Evolutionary conservation across 2,113 vertebrate genomes (phyloP).

Genomic region (Myrmecophaga tridactyla): DNA sequence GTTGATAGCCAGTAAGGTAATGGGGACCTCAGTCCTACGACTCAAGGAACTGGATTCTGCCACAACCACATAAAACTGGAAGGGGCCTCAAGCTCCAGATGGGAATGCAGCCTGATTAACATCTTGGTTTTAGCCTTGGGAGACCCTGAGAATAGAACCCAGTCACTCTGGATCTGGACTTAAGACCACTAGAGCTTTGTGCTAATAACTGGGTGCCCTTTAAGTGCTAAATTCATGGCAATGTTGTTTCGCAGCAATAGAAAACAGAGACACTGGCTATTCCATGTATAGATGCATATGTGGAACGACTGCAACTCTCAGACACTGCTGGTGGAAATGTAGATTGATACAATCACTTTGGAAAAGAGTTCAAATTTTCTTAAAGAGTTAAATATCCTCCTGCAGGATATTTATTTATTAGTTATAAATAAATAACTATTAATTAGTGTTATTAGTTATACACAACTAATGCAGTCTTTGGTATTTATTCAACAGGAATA

Average conservation of each 20-base stretch:
- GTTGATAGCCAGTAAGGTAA: not conserved
- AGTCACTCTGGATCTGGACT: not conserved
- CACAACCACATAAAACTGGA: not conserved
- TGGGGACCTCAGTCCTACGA: not conserved
- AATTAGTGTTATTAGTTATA: too few relatives aligned
- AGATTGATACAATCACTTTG: too few relatives aligned
- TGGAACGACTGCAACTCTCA: not conserved
- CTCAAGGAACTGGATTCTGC: not conserved
- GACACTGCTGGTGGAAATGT: accelerated
- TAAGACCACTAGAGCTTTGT: not conserved
- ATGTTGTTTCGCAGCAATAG: not conserved
- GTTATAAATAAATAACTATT: too few relatives aligned
- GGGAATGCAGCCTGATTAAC: not conserved
- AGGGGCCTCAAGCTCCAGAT: not conserved
- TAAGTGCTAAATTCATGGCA: not conserved
- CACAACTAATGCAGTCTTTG: not conserved
- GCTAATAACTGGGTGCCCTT: not conserved
- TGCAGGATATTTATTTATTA: too few relatives aligned
- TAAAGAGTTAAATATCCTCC: not conserved
- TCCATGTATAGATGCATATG: not conserved
- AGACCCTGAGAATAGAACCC: not conserved
- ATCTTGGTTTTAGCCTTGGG: not conserved
- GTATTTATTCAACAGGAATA: not conserved
- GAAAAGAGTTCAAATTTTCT: too few relatives aligned
- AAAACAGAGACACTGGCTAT: not conserved